Evolutionary conservation across 1,140 invertebrate genomes (phyloP).

Genomic region (Zaprionus ghesquierei): DNA sequence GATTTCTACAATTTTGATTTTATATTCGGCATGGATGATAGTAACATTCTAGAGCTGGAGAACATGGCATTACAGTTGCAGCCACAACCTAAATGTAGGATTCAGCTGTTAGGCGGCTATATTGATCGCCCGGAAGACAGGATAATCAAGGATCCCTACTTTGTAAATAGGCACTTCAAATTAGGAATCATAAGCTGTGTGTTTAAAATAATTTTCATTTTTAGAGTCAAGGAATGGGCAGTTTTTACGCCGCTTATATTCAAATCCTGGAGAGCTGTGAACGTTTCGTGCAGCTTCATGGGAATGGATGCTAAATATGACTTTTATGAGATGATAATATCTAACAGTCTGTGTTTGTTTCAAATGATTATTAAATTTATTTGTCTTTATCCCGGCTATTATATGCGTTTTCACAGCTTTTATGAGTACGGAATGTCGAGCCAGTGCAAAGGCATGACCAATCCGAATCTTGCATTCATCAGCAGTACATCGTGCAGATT

Average conservation of each 20-base stretch:
- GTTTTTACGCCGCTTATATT: slow-evolving; percentile 52
- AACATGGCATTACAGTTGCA: slow-evolving; percentile 84
- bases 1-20: slow-evolving; percentile 92
- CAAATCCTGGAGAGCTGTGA: slow-evolving; percentile 69
- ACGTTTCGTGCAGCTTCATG: slow-evolving; percentile 46
- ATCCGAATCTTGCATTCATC: too few species aligned
- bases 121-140: slow-evolving; percentile 88
- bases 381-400: not conserved
- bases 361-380: not conserved
- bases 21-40: slow-evolving; percentile 95
- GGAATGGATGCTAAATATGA: not conserved
- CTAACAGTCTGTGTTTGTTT: too few species aligned
- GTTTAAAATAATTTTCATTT: slow-evolving; percentile 7
- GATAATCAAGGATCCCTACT: slow-evolving; percentile 94
- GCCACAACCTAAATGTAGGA: slow-evolving; percentile 85
- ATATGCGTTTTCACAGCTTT: too few species aligned
- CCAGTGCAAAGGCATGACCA: too few species aligned
- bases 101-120: slow-evolving; percentile 91
- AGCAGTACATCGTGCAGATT: too few species aligned
- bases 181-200: not conserved
- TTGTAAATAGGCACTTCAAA: slow-evolving; percentile 86
- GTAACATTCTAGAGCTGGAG: slow-evolving; percentile 88
- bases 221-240: slow-evolving; percentile 57
- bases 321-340: not conserved
- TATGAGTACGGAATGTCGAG: too few species aligned